Evolutionary conservation across 2,797 vertebrate species (phyloP), one percentile per base, ranked within the genome.

Genomic region (Leptodactylus fallax): DNA sequence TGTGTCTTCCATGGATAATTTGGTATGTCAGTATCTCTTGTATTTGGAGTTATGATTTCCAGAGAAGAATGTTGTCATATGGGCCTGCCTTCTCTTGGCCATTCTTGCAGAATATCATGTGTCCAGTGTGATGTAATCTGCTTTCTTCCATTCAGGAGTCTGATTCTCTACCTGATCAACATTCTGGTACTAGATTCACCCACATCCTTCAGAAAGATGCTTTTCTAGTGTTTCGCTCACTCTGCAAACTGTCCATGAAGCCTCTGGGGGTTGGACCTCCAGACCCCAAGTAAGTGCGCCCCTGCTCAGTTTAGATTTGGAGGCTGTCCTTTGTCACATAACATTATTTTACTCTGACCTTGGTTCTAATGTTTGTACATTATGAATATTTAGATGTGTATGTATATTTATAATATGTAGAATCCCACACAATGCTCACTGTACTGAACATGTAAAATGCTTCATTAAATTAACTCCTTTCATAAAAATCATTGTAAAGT

Each of bases 211-310:
- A 99, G 91, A 99, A 99, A 93, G 98, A 99, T 0, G 98, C 98
- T 65, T 99, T 99, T 87, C 95, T 99, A 49, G 98, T 99, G 83
- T 99, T 99, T 91, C 96, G 98, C 85, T 99, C 98, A 0, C 90
- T 99, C 90, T 99, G 98, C 94, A 99, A 99, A 91, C 97, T 99
- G 78, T 99, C 98, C 85, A 99, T 99, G 98, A 99, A 99, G 58
- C 98, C 98, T 0, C 95, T 99, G 0, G 97, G 97, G 21, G 98
- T 99, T 72, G 98, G 98, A 61, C 98, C 97, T 19, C 98, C 98
- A 45, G 98, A 99, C 93, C 98, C 98, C 91, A 99, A 96, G 98
- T 99, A 93, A 95, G 90, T 45, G 27, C 3, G 10, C 14, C 6
- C n/a, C 25, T 63, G 61, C n/a, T 36, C 10, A 65, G n/a, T 0